A percentile compares a stretch with the other conserved stretches of the same genome.
Conservation (phyloP, 2,888 invertebrate species). For the Lasioglossum leucozonium region DNA sequence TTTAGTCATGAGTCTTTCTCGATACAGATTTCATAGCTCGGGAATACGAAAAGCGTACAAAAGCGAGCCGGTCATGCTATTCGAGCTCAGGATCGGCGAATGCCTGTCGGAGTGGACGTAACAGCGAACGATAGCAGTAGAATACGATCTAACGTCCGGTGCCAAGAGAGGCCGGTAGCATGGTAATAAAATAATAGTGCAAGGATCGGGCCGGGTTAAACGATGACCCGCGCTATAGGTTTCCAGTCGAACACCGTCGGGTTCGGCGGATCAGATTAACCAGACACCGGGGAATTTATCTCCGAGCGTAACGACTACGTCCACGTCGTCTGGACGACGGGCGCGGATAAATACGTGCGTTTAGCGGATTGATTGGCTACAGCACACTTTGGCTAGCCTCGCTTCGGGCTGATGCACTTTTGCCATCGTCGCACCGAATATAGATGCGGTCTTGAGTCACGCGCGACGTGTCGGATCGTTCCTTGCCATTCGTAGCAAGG, state of each 20-base stretch:
- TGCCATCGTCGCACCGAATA: conserved; percentile 69
- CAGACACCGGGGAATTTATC: conserved; percentile 67
- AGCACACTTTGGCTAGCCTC: conserved; percentile 78
- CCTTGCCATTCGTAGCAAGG: conserved; percentile 61
- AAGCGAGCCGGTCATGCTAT: not conserved
- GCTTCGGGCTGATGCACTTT: conserved; percentile 65
- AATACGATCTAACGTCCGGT: not conserved
- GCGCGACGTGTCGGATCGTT: conserved; percentile 51
- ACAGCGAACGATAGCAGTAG: not conserved
- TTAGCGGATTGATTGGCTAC: conserved; percentile 80
- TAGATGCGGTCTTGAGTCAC: conserved; percentile 66
- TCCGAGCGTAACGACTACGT: conserved; percentile 56
- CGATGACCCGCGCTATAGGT: conserved; percentile 53
- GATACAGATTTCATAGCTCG: not conserved
- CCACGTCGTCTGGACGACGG: conserved; percentile 63
- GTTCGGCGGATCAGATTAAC: conserved; percentile 57
- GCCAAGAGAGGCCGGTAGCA: not conserved
- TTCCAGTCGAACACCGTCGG: conserved; percentile 52
- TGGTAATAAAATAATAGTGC: conserved; percentile 26
- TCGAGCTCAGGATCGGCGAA: not conserved
- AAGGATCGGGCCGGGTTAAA: conserved; percentile 21
- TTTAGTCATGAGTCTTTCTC: not conserved
- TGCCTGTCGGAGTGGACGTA: not conserved
- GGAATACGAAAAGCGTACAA: not conserved
- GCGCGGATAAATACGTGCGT: conserved; percentile 77